phyloP scores from a whole-genome alignment of 2,113 vertebrate species.

The Microcebus lehilahytsara region DNA sequence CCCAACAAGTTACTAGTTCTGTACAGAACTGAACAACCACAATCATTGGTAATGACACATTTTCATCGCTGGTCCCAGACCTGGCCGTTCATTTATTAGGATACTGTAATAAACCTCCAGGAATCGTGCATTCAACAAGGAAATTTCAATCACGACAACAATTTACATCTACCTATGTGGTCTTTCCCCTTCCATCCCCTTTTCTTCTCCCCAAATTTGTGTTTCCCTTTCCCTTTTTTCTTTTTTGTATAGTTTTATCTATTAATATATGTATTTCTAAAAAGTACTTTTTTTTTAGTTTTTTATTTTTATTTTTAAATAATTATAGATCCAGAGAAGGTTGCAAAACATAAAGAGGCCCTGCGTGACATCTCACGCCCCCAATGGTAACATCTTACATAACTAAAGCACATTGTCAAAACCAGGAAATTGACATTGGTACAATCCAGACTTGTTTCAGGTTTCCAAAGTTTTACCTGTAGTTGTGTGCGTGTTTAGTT shows the following conservation, averaged over 20 bases:
- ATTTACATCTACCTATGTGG: not conserved
- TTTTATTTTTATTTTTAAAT: not conserved
- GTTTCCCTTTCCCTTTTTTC: not conserved
- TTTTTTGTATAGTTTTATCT: not conserved
- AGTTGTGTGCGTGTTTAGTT: not conserved
- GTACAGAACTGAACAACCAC: not conserved
- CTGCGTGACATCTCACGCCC: not conserved
- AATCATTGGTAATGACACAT: not conserved
- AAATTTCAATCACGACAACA: not conserved
- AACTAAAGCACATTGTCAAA: no score
- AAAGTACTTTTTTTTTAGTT: not conserved
- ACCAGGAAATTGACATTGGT: not conserved
- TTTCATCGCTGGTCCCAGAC: not conserved
- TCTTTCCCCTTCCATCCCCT: not conserved
- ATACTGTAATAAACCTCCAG: not conserved
- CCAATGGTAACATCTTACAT: not conserved
- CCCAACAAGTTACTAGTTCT: no score
- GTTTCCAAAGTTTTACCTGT: not conserved
- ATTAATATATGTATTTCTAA: not conserved
- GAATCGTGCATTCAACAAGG: not conserved
- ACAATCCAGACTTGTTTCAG: not conserved
- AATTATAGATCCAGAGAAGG: not conserved
- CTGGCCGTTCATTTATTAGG: not conserved
- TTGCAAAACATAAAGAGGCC: not conserved
- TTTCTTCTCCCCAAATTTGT: no score